Conservation (phyloP, 2,888 invertebrate genomes). For the Dorcus parallelipipedus region DNA sequence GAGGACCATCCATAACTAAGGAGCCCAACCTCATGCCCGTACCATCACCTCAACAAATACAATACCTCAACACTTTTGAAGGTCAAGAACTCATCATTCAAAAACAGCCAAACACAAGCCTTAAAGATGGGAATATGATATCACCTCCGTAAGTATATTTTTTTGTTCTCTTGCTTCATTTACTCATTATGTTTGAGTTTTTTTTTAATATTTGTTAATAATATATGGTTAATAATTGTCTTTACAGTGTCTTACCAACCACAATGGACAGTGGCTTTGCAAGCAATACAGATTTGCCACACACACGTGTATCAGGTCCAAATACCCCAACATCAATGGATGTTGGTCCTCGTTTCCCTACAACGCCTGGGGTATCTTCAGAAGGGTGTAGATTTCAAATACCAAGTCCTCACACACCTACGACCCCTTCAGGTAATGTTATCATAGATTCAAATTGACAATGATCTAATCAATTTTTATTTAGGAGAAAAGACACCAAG, state of each 20-base stretch:
- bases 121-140: slow-evolving; percentile 73
- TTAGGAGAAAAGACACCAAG: slow-evolving; percentile 43
- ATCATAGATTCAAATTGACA: too few species aligned
- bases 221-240: not conserved
- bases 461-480: too few species aligned
- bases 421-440: slow-evolving; percentile 24
- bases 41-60: slow-evolving; percentile 94
- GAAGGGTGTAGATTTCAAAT: slow-evolving; percentile 52
- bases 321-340: slow-evolving; percentile 55
- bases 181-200: not conserved
- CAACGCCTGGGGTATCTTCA: slow-evolving; percentile 41
- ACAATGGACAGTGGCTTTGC: slow-evolving; percentile 48
- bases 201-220: not conserved
- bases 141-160: slow-evolving; percentile 67
- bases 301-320: slow-evolving; percentile 49
- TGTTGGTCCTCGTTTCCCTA: slow-evolving; percentile 47
- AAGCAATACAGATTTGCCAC: slow-evolving; percentile 44
- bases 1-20: slow-evolving; percentile 53
- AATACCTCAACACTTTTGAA: slow-evolving; percentile 92
- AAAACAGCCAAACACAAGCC: slow-evolving; percentile 89
- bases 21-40: slow-evolving; percentile 93
- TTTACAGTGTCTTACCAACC: slow-evolving; percentile 39
- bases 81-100: slow-evolving; percentile 95
- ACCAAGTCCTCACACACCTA: slow-evolving; percentile 52
- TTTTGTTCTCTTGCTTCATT: not conserved